phyloP scores from a whole-genome alignment of 2,797 vertebrate species.

The Spatula versicolor region DNA sequence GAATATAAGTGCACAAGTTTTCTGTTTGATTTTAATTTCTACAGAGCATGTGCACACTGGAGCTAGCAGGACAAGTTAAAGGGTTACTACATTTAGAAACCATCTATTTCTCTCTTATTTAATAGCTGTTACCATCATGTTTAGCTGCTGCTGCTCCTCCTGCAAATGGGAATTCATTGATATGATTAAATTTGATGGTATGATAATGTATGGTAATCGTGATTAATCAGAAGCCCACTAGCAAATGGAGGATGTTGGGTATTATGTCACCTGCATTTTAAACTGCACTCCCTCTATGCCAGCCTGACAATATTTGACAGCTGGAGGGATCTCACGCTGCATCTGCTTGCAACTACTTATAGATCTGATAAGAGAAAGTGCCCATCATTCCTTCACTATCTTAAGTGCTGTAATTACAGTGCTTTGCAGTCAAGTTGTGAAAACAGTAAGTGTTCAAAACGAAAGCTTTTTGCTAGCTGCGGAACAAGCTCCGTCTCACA shows the following conservation, averaged over 20 bases:
- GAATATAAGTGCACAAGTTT: background rate
- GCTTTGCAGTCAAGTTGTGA: constrained; percentile 67
- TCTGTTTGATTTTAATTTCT: background rate
- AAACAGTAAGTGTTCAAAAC: constrained; percentile 68
- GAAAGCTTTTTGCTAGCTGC: constrained; percentile 59
- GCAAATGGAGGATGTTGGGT: constrained; percentile 88
- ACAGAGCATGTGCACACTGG: background rate
- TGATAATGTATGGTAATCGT: constrained; percentile 98
- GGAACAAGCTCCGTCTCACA: constrained; percentile 70
- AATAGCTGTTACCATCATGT: constrained; percentile 72
- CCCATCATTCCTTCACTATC: constrained; percentile 69
- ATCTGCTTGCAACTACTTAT: constrained; percentile 73
- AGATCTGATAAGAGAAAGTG: constrained; percentile 76
- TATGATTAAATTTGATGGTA: constrained; percentile 95
- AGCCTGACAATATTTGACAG: constrained; percentile 86
- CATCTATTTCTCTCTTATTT: constrained; percentile 55
- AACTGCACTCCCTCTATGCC: constrained; percentile 84
- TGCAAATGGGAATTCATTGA: constrained; percentile 86
- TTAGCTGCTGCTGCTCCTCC: constrained; percentile 71
- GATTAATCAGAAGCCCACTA: constrained; percentile 91
- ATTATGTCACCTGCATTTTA: constrained; percentile 94
- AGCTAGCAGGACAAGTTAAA: constrained; percentile 20
- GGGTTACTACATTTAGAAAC: constrained; percentile 44
- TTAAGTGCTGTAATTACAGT: constrained; percentile 76
- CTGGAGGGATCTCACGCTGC: constrained; percentile 78